Evolutionary conservation across 1,140 invertebrate species (phyloP).

Genomic region (Drosophila seguyi): DNA sequence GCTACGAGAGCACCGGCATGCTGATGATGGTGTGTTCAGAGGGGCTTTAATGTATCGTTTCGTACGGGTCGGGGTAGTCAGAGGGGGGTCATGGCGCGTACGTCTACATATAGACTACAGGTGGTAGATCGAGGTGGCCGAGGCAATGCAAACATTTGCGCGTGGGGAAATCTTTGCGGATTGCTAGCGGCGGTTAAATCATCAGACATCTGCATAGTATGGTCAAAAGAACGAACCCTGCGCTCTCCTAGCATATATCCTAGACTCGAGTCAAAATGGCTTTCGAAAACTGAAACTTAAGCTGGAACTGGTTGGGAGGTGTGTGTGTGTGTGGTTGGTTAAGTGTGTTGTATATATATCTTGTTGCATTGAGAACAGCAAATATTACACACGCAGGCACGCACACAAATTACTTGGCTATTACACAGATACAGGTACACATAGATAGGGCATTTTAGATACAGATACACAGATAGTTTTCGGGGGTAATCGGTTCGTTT

Average conservation of each 20-base stretch:
- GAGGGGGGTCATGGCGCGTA: slow-evolving; percentile 1
- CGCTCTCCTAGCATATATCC: neutral
- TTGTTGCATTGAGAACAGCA: slow-evolving; percentile 22
- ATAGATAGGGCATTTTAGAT: slow-evolving; percentile 34
- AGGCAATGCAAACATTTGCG: slow-evolving; percentile 67
- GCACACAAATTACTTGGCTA: slow-evolving; percentile 41
- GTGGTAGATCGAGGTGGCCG: slow-evolving; percentile 11
- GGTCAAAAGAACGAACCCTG: slow-evolving; percentile 79
- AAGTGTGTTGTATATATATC: slow-evolving; percentile 3
- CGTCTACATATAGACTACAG: neutral
- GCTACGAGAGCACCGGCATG: too few relatives aligned
- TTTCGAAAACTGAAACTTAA: neutral
- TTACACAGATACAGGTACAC: slow-evolving; percentile 25
- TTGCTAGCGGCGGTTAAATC: slow-evolving; percentile 65
- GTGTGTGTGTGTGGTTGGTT: too few relatives aligned
- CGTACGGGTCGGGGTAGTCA: slow-evolving; percentile 6
- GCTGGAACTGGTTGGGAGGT: neutral
- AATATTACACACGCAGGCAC: slow-evolving; percentile 38
- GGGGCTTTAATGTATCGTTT: slow-evolving; percentile 23
- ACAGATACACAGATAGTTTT: slow-evolving; percentile 27
- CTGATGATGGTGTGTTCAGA: neutral
- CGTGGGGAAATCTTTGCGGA: slow-evolving; percentile 42
- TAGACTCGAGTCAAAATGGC: neutral
- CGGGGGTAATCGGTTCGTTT: slow-evolving; percentile 17
- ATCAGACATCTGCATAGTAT: slow-evolving; percentile 85